Percentiles rank a stretch among this genome's conserved stretches.
Conservation (phyloP, 2,797 vertebrate genomes). For the Pseudochirops corinnae region DNA sequence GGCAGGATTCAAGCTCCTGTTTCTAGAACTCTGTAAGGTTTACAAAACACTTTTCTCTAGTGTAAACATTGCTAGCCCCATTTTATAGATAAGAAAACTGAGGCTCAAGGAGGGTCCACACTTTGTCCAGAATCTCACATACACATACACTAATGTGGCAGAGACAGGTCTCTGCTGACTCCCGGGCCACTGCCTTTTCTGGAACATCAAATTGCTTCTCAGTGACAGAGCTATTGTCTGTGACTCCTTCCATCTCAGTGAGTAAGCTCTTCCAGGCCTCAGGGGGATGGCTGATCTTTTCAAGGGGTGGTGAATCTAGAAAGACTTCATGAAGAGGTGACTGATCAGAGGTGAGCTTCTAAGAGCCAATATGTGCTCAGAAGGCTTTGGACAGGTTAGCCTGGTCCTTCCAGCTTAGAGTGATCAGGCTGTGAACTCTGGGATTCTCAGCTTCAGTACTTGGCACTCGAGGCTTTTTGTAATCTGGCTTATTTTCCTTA, state of each 20-base stretch:
- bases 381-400: not conserved
- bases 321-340: not conserved
- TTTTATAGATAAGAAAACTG: no score
- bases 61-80: no score
- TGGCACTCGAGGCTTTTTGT: not conserved
- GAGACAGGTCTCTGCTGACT: no score
- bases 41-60: no score
- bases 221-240: not conserved
- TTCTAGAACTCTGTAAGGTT: no score
- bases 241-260: not conserved
- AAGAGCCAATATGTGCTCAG: not conserved
- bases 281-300: not conserved
- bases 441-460: not conserved
- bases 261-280: not conserved
- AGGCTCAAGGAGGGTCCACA: no score
- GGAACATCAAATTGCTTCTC: not conserved
- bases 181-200: not conserved
- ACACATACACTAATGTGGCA: no score
- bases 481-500: not conserved
- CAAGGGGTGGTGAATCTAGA: not conserved
- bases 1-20: no score
- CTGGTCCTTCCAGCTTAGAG: not conserved
- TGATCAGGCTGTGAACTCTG: not conserved
- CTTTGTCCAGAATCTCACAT: no score
- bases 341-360: not conserved